Evolutionary conservation across 2,888 invertebrate genomes (phyloP), one percentile per base, ranked within the genome.

Genomic region (Scaptomyza caliginosa): DNA sequence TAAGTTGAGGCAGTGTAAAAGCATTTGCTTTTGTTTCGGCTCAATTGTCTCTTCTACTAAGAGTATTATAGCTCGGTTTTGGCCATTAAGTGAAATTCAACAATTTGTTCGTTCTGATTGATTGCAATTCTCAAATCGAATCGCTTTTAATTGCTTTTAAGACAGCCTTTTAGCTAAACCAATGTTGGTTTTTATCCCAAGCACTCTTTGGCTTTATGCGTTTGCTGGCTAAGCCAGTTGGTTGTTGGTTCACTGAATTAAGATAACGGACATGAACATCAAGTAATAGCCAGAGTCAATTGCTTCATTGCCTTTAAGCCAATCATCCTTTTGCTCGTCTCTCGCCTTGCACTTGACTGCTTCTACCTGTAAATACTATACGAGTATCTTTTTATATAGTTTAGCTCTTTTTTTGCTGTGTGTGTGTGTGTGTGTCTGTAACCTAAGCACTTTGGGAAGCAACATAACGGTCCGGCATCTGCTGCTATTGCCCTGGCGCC

Each of bases 181-280:
- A 68, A 38, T 30, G 28, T 28, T 49, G 39, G 48, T 49, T 54
- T 49, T 52, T 50, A 30, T 28, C 34, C 6, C 21, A 10, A 13
- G 30, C 36, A 26, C 30, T 24, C 45, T 30, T 30, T 38, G 23
- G 39, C 28, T 24, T 32, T 42, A n/a, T 11, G 11, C 48, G 36
- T 8, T 19, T 10, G 17, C 24, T 26, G 38, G 28, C 51, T 58
- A 64, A 72, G 75, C 64, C 51, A 57, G 49, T 43, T 58, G 70
- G 46, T 63, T 63, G 49, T 43, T 58, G 70, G 46, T 63, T 79
- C 77, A 79, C 86, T 79, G 86, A 79, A 86, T 79, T 79, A 79
- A 85, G 76, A 76, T 86, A 79, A 81, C 72, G 75, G 71, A 65
- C 58, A 65, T 65, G 75, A 54, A 55, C 75, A 75, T 56, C 55